Evolutionary conservation across 2,888 invertebrate species (phyloP).

Genomic region (Conomelus anceps): DNA sequence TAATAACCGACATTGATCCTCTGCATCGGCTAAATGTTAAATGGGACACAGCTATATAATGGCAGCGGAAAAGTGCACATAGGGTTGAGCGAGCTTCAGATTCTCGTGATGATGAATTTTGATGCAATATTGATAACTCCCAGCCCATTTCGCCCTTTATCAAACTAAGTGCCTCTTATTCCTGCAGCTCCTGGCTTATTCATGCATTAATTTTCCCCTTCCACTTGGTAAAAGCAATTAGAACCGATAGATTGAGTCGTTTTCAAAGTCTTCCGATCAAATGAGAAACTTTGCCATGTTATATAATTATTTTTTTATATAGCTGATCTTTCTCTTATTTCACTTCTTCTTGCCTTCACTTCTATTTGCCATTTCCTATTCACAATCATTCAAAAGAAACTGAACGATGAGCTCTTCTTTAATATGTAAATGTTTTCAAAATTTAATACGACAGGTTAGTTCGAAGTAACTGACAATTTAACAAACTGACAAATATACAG

Average conservation of each 20-base stretch:
- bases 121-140: neutral
- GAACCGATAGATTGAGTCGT: neutral
- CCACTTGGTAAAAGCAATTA: neutral
- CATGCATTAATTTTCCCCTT: neutral
- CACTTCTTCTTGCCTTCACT: too few species aligned
- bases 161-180: neutral
- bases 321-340: neutral
- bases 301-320: too few species aligned
- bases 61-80: neutral
- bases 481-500: too few species aligned
- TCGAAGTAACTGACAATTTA: too few species aligned
- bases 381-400: too few species aligned
- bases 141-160: neutral
- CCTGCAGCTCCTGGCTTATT: neutral
- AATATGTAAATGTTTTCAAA: too few species aligned
- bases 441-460: too few species aligned
- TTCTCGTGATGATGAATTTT: neutral
- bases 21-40: neutral
- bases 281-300: neutral
- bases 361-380: too few species aligned
- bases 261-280: neutral
- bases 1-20: neutral
- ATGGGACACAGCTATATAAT: neutral
- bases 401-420: too few species aligned
- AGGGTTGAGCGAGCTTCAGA: neutral